Conservation (phyloP, 2,113 vertebrate genomes). For the Syrmaticus mikado region DNA sequence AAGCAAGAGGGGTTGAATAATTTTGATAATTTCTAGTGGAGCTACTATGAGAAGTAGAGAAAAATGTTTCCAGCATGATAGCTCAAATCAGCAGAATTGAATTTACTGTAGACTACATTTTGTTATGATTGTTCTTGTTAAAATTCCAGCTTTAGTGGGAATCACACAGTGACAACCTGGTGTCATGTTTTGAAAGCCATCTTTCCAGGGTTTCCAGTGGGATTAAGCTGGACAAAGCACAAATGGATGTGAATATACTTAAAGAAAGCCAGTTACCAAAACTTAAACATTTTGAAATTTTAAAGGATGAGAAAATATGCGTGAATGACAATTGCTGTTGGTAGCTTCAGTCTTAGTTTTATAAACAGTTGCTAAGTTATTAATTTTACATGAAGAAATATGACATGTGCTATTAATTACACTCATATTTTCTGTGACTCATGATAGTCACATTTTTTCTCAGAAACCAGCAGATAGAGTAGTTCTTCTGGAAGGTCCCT, state of each 20-base stretch:
- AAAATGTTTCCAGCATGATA: not conserved
- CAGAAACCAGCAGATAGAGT: not conserved
- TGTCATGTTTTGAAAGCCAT: not conserved
- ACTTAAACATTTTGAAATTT: not conserved
- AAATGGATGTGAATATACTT: not conserved
- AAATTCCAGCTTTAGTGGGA: not conserved
- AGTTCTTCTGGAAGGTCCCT: constrained; percentile 4
- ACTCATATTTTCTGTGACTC: constrained; percentile 22
- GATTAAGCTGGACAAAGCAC: not conserved
- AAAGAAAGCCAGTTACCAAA: not conserved
- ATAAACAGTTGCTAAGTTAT: constrained; percentile 11
- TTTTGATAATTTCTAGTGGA: not conserved
- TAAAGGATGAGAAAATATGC: not conserved
- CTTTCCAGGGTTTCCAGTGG: not conserved
- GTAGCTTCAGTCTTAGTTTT: constrained; percentile 28
- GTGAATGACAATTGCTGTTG: not conserved
- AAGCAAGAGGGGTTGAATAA: not conserved
- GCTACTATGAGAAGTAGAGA: not conserved
- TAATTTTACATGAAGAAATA: constrained; percentile 4
- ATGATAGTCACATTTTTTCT: constrained; percentile 15
- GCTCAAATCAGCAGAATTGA: not conserved
- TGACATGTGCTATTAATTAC: constrained; percentile 52
- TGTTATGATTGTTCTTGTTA: not conserved
- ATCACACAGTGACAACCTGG: not conserved
- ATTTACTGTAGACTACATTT: not conserved